phyloP scores from a whole-genome alignment of 2,888 invertebrate species.

The Macaria liturata region DNA sequence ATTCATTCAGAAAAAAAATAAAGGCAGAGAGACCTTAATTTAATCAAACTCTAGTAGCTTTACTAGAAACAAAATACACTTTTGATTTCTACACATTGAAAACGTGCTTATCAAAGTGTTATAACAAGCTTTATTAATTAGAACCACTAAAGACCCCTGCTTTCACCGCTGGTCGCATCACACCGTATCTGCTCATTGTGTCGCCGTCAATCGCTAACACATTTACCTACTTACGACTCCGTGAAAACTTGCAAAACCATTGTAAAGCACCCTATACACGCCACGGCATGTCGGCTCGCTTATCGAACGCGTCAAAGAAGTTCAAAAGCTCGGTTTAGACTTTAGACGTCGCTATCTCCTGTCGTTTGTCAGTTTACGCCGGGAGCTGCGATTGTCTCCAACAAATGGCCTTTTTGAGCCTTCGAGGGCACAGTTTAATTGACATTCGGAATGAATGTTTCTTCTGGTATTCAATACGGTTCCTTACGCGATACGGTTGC shows the following conservation, averaged over 20 bases:
- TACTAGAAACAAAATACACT: no score
- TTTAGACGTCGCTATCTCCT: slow-evolving; percentile 59
- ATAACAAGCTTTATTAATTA: no score
- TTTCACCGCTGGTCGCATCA: slow-evolving; percentile 1
- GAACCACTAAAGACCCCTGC: no score
- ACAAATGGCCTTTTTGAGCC: slow-evolving; percentile 75
- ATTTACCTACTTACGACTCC: slow-evolving; percentile 77
- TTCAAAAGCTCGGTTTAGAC: slow-evolving; percentile 78
- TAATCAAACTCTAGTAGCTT: no score
- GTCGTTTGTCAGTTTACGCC: slow-evolving; percentile 77
- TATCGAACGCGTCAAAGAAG: slow-evolving; percentile 80
- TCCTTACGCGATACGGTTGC: slow-evolving; percentile 8
- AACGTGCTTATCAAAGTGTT: no score
- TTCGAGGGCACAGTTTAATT: slow-evolving; percentile 44
- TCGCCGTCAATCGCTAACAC: slow-evolving; percentile 76
- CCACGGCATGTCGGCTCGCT: slow-evolving; percentile 56
- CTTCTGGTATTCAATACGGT: slow-evolving; percentile 26
- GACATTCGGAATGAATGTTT: slow-evolving; percentile 38
- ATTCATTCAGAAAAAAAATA: no score
- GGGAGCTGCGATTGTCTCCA: slow-evolving; percentile 68
- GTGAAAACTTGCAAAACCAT: slow-evolving; percentile 80
- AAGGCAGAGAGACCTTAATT: no score
- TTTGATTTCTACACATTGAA: no score
- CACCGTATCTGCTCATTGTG: slow-evolving; percentile 47
- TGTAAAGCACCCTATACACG: slow-evolving; percentile 58